Base-by-base conservation (phyloP, 2,113 vertebrate genomes). In the Ctenodactylus gundi region DNA sequence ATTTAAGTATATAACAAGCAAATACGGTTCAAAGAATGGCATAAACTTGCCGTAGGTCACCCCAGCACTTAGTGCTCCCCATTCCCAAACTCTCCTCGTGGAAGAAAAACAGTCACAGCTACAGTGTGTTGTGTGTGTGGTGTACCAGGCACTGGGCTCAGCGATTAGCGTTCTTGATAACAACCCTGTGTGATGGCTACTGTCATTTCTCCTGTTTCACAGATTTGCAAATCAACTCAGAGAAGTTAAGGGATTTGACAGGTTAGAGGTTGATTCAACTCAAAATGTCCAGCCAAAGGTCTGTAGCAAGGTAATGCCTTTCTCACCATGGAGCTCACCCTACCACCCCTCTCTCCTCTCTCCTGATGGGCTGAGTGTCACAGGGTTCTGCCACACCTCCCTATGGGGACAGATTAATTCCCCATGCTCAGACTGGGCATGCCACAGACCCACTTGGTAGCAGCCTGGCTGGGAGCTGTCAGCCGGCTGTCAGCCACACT, bases 381-480 rank as follows among this genome's bases (percentile, higher is more conserved):
- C 67, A 39, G 21, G 75, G 44, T 31, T 90, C 67, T 1, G 1
- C 68, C 70, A 14, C 78, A 12, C n/a, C 58, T 86, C 27, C 51
- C 64, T 4, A 0, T 5, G 29, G 82, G 85, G 73, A 77, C 7
- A 5, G 53, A 60, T 11, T 3, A 11, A 72, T 64, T 72, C 82
- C 46, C 89, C 23, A 36, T 9, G 36, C n/a, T 73, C 65, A 34
- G 89, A 49, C 44, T 29, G 5, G 67, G 62, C 53, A 4, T 36
- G 62, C 46, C 21, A 46, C 51, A 94, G n/a, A 44, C 46, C 70
- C 0, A 11, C 67, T 88, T 78, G 27, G 93, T 88, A 95, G 91
- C 93, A 70, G 91, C 88, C 78, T 97, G 78, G 83, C 80, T 94
- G 91, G 64, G 73, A 80, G 87, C 93, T 80, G 89, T 96, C 91